A percentile compares a stretch with the other conserved stretches of the same genome.
These are phyloP conservation scores for Lysandra coridon DNA, from an alignment of 2,888 invertebrate genomes.

Conservation along the genomic window DNA sequence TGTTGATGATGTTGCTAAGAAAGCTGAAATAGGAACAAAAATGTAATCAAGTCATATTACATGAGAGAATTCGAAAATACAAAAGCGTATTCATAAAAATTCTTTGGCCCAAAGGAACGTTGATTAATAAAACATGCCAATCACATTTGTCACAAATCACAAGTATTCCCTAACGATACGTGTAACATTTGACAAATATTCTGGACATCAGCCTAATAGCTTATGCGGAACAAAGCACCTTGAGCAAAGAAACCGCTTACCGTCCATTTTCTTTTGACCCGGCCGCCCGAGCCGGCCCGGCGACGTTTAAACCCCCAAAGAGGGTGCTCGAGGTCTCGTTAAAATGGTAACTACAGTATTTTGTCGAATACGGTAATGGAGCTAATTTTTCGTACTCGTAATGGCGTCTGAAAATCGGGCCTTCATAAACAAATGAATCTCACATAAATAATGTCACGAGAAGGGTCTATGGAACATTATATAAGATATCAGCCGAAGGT, in stretches of 20 bases:
- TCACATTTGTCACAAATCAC: background rate
- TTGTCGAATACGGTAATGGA: slow-evolving; percentile 54
- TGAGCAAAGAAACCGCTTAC: slow-evolving; percentile 42
- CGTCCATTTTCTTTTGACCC: slow-evolving; percentile 39
- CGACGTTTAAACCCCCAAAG: slow-evolving; percentile 22
- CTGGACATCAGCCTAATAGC: slow-evolving; percentile 42
- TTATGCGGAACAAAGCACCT: slow-evolving; percentile 46
- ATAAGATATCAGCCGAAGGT: background rate
- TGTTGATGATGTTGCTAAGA: no score
- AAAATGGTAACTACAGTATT: slow-evolving; percentile 44
- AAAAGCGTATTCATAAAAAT: background rate
- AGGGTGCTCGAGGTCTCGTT: slow-evolving; percentile 40
- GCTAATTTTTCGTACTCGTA: slow-evolving; percentile 57
- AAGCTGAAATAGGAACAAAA: background rate
- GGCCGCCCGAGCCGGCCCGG: background rate
- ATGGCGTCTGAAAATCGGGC: slow-evolving; percentile 54
- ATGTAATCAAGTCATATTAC: background rate
- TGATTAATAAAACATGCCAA: background rate
- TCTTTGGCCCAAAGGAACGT: background rate
- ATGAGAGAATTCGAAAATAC: background rate
- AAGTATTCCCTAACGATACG: slow-evolving; percentile 24
- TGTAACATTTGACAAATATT: slow-evolving; percentile 35
- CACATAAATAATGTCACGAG: slow-evolving; percentile 43
- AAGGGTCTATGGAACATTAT: slow-evolving; percentile 12
- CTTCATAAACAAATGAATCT: slow-evolving; percentile 48